Conservation (phyloP, 1,140 invertebrate species). For the Leptestheria dahalacensis region DNA sequence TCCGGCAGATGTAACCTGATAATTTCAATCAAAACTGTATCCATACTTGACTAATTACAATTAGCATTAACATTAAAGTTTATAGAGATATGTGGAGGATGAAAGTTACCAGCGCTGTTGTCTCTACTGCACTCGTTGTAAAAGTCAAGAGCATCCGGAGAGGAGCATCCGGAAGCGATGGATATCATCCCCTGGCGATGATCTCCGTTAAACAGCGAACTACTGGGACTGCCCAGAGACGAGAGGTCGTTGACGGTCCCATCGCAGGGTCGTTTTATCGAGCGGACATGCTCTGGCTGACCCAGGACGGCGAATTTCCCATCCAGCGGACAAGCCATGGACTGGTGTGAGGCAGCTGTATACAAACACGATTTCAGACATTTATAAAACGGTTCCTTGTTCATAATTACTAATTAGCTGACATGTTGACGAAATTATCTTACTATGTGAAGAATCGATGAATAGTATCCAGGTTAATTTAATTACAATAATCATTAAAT, state of each 20-base stretch:
- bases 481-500: no score
- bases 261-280: constrained; percentile 1
- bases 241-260: constrained; percentile 6
- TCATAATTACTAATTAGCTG: background rate
- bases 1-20: constrained; percentile 14
- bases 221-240: background rate
- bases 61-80: background rate
- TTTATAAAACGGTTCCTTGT: background rate
- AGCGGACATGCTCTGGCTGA: constrained; percentile 1
- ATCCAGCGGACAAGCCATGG: constrained; percentile 13
- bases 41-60: no score
- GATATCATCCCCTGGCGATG: constrained; percentile 1
- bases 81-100: background rate
- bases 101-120: constrained; percentile 12
- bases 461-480: background rate
- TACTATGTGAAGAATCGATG: background rate
- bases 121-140: constrained; percentile 12
- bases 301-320: constrained; percentile 11
- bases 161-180: constrained; percentile 9
- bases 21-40: background rate
- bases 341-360: constrained; percentile 14
- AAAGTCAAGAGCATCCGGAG: constrained; percentile 11
- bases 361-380: background rate
- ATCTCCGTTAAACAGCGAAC: background rate
- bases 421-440: background rate